phyloP scores from a whole-genome alignment of 2,888 invertebrate genomes.

The Neuroscelio doddi region DNA sequence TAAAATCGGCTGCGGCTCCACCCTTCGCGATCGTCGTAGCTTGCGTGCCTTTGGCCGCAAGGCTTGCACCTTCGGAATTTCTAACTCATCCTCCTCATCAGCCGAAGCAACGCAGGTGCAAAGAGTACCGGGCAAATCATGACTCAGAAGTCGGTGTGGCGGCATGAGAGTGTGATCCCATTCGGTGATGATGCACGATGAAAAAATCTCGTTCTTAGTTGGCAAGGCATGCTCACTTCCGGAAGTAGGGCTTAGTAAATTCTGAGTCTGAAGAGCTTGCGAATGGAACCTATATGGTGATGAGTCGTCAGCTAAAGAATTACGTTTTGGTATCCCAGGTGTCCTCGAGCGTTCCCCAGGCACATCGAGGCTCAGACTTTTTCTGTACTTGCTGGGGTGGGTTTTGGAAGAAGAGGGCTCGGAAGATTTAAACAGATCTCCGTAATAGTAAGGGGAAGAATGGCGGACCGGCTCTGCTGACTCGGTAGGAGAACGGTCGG shows the following conservation, averaged over 20 bases:
- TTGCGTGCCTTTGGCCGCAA: conserved; percentile 66
- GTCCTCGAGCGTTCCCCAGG: conserved; percentile 79
- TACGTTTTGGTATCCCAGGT: conserved; percentile 77
- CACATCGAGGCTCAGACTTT: conserved; percentile 83
- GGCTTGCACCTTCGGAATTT: conserved; percentile 58
- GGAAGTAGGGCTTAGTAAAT: conserved; percentile 61
- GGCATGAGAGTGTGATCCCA: conserved; percentile 79
- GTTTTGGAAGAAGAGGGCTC: conserved; percentile 59
- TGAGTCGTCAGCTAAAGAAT: conserved; percentile 82
- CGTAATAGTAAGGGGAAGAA: conserved; percentile 89
- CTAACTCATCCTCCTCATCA: conserved; percentile 79
- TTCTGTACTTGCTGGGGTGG: conserved; percentile 74
- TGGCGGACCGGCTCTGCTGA: conserved; percentile 77
- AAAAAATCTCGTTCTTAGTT: conserved; percentile 64
- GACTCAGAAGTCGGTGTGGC: conserved; percentile 78
- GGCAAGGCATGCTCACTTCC: conserved; percentile 62
- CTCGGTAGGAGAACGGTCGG: conserved; percentile 74
- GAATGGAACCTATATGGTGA: conserved; percentile 70
- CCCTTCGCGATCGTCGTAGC: conserved; percentile 78
- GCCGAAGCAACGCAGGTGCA: conserved; percentile 81
- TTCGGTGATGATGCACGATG: conserved; percentile 67
- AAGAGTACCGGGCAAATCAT: conserved; percentile 76
- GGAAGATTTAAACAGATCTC: conserved; percentile 79
- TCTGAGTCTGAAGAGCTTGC: conserved; percentile 48
- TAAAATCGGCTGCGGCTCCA: conserved; percentile 79